Conservation (phyloP, 1,140 invertebrate species). For the Propsilocerus akamusi region DNA sequence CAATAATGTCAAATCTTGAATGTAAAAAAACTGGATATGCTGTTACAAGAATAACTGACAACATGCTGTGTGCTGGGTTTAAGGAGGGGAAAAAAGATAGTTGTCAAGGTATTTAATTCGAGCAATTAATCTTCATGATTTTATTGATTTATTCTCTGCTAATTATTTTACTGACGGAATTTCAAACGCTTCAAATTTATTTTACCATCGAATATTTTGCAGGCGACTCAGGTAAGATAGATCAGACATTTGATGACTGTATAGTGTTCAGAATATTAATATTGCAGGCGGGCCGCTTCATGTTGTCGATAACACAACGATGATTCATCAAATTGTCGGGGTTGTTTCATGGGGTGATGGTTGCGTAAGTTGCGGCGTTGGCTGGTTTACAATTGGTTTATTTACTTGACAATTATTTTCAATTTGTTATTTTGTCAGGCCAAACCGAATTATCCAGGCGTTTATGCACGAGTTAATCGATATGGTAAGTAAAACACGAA, state of each 20-base stretch:
- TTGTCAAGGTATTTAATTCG: constrained; percentile 30
- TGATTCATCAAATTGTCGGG: background rate
- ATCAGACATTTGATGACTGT: too few relatives aligned
- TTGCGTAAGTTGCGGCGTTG: constrained; percentile 7
- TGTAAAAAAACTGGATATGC: constrained; percentile 49
- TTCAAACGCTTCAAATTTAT: background rate
- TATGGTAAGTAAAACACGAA: background rate
- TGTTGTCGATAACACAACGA: background rate
- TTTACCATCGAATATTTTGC: background rate
- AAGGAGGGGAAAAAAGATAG: constrained; percentile 53
- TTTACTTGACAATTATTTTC: constrained; percentile 40
- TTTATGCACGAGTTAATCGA: background rate
- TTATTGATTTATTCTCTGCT: background rate
- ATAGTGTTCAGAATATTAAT: too few relatives aligned
- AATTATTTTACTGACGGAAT: background rate
- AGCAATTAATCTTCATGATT: background rate
- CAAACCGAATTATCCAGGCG: constrained; percentile 13
- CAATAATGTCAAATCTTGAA: constrained; percentile 50
- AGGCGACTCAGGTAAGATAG: too few relatives aligned
- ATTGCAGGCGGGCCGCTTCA: background rate
- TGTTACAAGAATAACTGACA: constrained; percentile 50
- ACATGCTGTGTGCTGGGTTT: constrained; percentile 73
- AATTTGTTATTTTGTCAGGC: too few relatives aligned
- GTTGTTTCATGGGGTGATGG: background rate
- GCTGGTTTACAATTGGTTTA: constrained; percentile 52